A percentile compares a stretch with the other conserved stretches of the same genome.
Evolutionary conservation across 2,113 vertebrate genomes (phyloP).

Genomic region (Bambusicola thoracicus): DNA sequence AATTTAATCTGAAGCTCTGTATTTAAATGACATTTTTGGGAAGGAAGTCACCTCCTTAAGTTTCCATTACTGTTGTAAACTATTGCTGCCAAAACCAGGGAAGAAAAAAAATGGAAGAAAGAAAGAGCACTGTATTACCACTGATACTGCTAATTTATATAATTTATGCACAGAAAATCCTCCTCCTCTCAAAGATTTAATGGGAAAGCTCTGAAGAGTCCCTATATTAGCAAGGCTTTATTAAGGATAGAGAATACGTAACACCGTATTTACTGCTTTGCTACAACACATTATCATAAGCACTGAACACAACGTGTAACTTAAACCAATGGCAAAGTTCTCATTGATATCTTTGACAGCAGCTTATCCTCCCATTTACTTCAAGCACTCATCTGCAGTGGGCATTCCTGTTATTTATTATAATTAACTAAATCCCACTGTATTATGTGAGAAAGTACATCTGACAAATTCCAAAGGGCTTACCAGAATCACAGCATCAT

Average conservation of each 20-base stretch:
- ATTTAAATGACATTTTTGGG: neutral
- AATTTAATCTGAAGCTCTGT: neutral
- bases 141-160: neutral
- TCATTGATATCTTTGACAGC: neutral
- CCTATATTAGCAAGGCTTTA: neutral
- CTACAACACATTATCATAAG: neutral
- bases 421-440: conserved; percentile 3
- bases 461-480: neutral
- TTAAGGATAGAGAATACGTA: neutral
- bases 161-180: neutral
- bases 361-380: neutral
- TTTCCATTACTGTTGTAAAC: neutral
- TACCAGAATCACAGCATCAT: neutral
- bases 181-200: neutral
- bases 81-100: neutral
- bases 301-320: neutral
- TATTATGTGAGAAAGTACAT: neutral
- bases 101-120: neutral
- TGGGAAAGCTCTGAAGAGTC: neutral
- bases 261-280: conserved; percentile 12
- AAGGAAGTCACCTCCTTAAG: neutral
- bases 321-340: conserved; percentile 8
- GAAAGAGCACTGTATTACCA: neutral
- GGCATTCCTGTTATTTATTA: conserved; percentile 12
- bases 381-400: neutral